These are phyloP conservation scores for Microctonus aethiopoides DNA, from an alignment of 2,888 invertebrate species.

Conservation along the genomic window DNA sequence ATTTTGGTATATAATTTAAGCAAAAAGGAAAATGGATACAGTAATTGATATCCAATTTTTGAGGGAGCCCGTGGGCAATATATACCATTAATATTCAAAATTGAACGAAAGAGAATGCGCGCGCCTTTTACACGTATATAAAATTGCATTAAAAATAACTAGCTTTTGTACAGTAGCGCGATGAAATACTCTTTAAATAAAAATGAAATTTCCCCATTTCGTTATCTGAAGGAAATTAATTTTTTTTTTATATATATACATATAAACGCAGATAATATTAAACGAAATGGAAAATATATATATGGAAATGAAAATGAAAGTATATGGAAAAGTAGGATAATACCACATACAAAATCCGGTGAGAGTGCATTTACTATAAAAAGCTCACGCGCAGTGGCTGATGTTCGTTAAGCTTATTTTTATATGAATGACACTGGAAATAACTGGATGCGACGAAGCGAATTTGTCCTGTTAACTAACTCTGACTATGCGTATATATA, in stretches of 20 bases:
- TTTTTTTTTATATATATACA: background rate
- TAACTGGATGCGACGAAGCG: constrained; percentile 2
- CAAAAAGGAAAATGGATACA: background rate
- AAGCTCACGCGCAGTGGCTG: constrained; percentile 1
- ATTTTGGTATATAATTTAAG: background rate
- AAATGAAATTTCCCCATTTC: constrained; percentile 35
- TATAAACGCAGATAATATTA: constrained; percentile 1
- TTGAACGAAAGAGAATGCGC: background rate
- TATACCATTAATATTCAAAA: constrained; percentile 33
- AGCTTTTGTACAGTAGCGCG: background rate
- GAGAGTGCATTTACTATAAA: constrained; percentile 15
- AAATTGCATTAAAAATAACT: background rate
- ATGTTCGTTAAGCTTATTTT: constrained; percentile 11
- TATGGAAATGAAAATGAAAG: constrained; percentile 23
- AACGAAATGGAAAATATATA: constrained; percentile 18
- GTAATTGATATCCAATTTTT: constrained; percentile 13
- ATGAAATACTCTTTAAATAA: constrained; percentile 25
- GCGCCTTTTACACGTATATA: background rate
- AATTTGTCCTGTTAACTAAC: constrained; percentile 14
- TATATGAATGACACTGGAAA: constrained; percentile 22
- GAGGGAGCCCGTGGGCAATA: constrained; percentile 2
- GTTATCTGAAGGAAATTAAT: constrained; percentile 24
- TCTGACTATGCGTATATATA: background rate
- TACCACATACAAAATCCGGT: constrained; percentile 6
- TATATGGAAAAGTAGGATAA: constrained; percentile 22